Evolutionary conservation across 2,888 invertebrate genomes (phyloP), one percentile per base, ranked within the genome.

Genomic region (Torymus tubicola): DNA sequence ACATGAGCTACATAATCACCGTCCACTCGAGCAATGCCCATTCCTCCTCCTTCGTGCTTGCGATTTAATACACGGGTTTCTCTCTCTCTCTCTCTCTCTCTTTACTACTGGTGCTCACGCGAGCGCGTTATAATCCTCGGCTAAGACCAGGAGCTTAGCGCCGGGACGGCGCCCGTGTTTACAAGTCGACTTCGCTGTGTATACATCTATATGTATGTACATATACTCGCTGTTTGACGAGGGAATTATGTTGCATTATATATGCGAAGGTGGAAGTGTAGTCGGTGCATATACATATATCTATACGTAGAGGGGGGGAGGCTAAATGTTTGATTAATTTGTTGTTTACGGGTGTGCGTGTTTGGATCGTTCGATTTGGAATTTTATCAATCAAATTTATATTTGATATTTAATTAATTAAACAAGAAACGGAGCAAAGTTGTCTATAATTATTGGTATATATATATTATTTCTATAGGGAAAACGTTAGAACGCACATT

Each of bases 81-180:
- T 58, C n/a, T 16, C 21, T 4, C 10, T 14, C 18, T 18, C 50
- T 18, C 70, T 50, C 50, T 31, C 70, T 60, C 70, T 57, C 60
- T 67, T 21, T 2, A 21, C 21, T 21, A 2, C 42, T 31, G 42
- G 55, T 12, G 18, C 63, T 24, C 13, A 14, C 67, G n/a, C 31
- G 18, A 18, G 4, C 70, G 70, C 74, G 75, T 58, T 69, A 60
- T 80, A 80, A 80, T 74, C 70, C 74, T n/a, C 55, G 72, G 21
- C 55, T 73, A 68, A 79, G 69, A 52, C 53, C 53, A 1, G 42
- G 24, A 42, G 73, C 60, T 68, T 68, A 63, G 21, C 52, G 13
- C n/a, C 16, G 14, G 14, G 14, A 24, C 8, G n/a, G 21, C 24
- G 12, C 14, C 18, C 50, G 18, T 61, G 58, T 53, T 74, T 74